These are phyloP conservation scores for Leptobrachium ailaonicum DNA, from an alignment of 2,113 vertebrate genomes.

Conservation along the genomic window DNA sequence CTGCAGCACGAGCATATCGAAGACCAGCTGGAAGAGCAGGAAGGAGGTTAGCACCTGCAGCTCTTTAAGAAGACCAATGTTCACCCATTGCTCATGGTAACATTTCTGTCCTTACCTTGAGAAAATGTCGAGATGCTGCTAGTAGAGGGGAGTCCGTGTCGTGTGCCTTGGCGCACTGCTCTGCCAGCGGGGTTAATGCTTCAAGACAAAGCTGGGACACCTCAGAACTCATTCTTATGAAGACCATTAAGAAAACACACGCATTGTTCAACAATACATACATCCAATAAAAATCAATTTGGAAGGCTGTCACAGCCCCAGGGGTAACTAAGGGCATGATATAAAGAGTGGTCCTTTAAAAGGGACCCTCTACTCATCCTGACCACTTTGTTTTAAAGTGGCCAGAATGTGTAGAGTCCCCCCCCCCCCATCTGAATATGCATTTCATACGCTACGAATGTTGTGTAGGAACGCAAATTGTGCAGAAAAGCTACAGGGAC, in stretches of 20 bases:
- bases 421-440: too few species aligned
- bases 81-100: slow-evolving; percentile 19
- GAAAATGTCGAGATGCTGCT: slow-evolving; percentile 94
- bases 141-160: slow-evolving; percentile 94
- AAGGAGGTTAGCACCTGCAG: not conserved
- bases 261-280: too few species aligned
- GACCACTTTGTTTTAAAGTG: too few species aligned
- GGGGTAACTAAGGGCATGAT: too few species aligned
- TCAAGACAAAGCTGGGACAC: slow-evolving; percentile 96
- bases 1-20: slow-evolving; percentile 98
- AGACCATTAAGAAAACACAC: not conserved
- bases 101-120: slow-evolving; percentile 77
- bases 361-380: too few species aligned
- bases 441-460: too few species aligned
- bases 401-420: too few species aligned
- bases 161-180: slow-evolving; percentile 94
- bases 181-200: slow-evolving; percentile 91
- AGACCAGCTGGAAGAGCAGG: slow-evolving; percentile 83
- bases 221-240: slow-evolving; percentile 91
- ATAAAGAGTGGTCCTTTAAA: too few species aligned
- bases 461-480: too few species aligned
- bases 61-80: not conserved
- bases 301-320: too few species aligned
- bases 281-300: too few species aligned
- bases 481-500: too few species aligned